Base-by-base conservation (phyloP, 2,113 vertebrate genomes). In the Engystomops pustulosus region DNA sequence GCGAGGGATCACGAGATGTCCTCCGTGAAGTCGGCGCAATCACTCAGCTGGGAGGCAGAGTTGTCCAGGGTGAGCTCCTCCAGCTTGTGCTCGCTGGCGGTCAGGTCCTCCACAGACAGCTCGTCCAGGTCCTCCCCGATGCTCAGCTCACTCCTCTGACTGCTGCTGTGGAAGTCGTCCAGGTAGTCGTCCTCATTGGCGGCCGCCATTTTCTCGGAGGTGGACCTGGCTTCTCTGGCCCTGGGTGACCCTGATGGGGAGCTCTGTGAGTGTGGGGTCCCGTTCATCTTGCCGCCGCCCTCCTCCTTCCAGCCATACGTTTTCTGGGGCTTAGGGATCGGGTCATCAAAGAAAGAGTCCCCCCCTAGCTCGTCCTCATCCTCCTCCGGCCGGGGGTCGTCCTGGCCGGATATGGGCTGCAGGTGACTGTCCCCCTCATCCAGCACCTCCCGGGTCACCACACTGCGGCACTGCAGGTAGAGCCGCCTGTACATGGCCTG, bases 331-430 rank as follows among this genome's bases (percentile, higher is more conserved):
- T 95, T 95, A 20, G 96, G 96, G 85, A 97, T 87, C 7, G 96
- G 98, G 87, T 98, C 98, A 11, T 99, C 97, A 69, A 98, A 99
- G 91, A 99, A 99, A 1, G 98, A 97, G 79, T 99, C 97, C 55
- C 92, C 96, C 1, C 96, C 96, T 0, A 85, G 34, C 4, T 91
- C 93, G 7, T 93, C 94, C 0, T 93, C 95, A 27, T 92, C 93
- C 30, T 88, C 76, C 79, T 89, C 32, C 45, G 6, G 1, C 30
- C n/a, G 30, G 3, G 20, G 4, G 2, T 34, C 4, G 18, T 8
- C 4, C 34, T 5, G 38, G 38, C 38, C 38, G 38, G 4, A 8
- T 41, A 8, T 41, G 5, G 20, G 23, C 41, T 6, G 74, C 2
- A 18, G 6, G 30, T 15, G 1, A 17, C 47, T 15, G 27, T 7